phyloP scores from a whole-genome alignment of 2,888 invertebrate genomes.

The Patella ulyssiponensis region DNA sequence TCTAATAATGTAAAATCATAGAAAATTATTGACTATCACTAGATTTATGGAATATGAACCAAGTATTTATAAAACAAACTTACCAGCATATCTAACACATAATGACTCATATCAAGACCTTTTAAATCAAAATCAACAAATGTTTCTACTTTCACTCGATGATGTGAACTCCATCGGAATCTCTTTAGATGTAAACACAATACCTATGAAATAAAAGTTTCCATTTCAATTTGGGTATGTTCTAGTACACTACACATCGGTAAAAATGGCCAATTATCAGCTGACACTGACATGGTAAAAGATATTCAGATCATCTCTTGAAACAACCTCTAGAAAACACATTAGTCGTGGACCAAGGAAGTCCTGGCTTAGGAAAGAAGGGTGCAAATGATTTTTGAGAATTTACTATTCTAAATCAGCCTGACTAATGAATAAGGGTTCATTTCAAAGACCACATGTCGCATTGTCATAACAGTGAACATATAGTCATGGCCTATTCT shows the following conservation, averaged over 20 bases:
- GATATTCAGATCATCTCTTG: background rate
- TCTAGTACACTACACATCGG: background rate
- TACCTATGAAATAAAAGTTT: constrained; percentile 74
- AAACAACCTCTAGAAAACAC: too few relatives aligned
- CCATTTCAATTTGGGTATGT: background rate
- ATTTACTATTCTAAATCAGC: too few relatives aligned
- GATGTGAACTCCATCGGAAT: constrained; percentile 86
- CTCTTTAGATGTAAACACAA: constrained; percentile 87
- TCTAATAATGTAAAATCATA: too few relatives aligned
- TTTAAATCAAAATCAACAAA: constrained; percentile 83
- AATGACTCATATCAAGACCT: constrained; percentile 84
- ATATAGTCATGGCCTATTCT: too few relatives aligned
- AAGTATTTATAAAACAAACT: constrained; percentile 27
- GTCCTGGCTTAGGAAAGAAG: too few relatives aligned
- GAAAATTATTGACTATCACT: too few relatives aligned
- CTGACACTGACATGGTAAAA: background rate
- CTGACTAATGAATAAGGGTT: too few relatives aligned
- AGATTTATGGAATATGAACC: too few relatives aligned
- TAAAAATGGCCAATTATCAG: background rate
- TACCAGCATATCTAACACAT: constrained; percentile 79
- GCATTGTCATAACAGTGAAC: too few relatives aligned
- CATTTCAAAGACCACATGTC: too few relatives aligned
- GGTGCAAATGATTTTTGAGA: too few relatives aligned
- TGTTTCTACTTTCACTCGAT: constrained; percentile 85
- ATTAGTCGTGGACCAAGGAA: too few relatives aligned